Conservation (phyloP, 2,888 invertebrate species). For the Harpalus rufipes region DNA sequence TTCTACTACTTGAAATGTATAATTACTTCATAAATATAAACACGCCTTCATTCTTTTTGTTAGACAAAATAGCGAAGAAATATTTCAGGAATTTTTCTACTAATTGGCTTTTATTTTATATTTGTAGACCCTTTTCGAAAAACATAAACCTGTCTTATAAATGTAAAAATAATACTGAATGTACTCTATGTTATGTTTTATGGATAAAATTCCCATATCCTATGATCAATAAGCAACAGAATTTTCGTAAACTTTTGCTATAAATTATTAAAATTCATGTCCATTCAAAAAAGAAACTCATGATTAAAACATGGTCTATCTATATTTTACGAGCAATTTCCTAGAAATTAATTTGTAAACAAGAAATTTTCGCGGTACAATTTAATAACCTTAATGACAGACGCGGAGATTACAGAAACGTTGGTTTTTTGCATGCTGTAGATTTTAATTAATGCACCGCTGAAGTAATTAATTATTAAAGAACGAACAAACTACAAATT, state of each 20-base stretch:
- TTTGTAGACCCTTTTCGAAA: background rate
- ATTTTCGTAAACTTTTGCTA: constrained; percentile 7
- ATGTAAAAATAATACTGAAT: constrained; percentile 34
- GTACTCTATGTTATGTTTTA: constrained; percentile 16
- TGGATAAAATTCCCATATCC: constrained; percentile 29
- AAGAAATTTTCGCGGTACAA: constrained; percentile 38
- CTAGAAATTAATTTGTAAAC: constrained; percentile 34
- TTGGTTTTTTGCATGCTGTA: constrained; percentile 20
- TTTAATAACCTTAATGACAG: constrained; percentile 55
- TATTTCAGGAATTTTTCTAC: constrained; percentile 2
- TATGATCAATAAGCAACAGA: constrained; percentile 4
- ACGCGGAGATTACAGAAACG: background rate
- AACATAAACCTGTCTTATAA: constrained; percentile 12
- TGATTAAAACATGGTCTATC: background rate
- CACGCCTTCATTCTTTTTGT: constrained; percentile 27
- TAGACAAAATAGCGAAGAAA: background rate
- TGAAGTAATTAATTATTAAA: constrained; percentile 48
- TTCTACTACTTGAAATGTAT: constrained; percentile 6
- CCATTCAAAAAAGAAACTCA: constrained; percentile 15
- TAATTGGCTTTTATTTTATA: constrained; percentile 22
- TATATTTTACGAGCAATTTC: background rate
- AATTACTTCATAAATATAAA: constrained; percentile 29
- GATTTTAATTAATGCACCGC: constrained; percentile 54
- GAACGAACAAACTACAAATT: constrained; percentile 41
- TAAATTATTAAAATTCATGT: constrained; percentile 17